Percentiles rank a stretch among this genome's conserved stretches.
Conservation (phyloP, 1,140 invertebrate species). For the Diprion similis region DNA sequence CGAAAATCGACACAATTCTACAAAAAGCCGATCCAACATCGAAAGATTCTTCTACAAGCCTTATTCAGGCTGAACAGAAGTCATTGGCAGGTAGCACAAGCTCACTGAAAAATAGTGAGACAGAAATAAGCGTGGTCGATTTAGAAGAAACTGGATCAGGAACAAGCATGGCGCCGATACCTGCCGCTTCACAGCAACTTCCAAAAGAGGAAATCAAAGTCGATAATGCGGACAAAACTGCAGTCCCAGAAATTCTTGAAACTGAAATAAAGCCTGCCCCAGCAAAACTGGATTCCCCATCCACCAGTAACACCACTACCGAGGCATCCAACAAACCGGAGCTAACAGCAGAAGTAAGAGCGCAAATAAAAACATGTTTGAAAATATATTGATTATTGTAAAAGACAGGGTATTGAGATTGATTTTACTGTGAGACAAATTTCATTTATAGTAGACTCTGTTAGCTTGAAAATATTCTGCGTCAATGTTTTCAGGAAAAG, state of each 20-base stretch:
- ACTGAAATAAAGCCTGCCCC: conserved; percentile 32
- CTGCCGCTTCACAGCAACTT: conserved; percentile 28
- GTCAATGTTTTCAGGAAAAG: conserved; percentile 46
- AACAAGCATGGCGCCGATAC: conserved; percentile 40
- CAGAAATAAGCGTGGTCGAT: conserved; percentile 15
- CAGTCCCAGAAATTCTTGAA: conserved; percentile 11
- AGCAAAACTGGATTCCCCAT: conserved; percentile 46
- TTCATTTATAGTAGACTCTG: too few relatives aligned
- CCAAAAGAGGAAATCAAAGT: conserved; percentile 5
- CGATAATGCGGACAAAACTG: neutral
- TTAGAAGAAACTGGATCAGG: conserved; percentile 39
- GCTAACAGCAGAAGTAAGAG: conserved; percentile 28
- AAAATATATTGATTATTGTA: too few relatives aligned
- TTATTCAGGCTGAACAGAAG: conserved; percentile 46
- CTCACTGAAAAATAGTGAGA: conserved; percentile 9
- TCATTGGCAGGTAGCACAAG: conserved; percentile 2
- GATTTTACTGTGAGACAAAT: too few relatives aligned
- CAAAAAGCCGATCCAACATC: conserved; percentile 43
- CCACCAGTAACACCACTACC: conserved; percentile 17
- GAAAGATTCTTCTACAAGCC: conserved; percentile 37
- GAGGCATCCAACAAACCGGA: conserved; percentile 18
- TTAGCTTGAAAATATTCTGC: neutral
- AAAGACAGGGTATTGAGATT: too few relatives aligned
- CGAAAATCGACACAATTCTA: conserved; percentile 64
- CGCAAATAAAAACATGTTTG: conserved; percentile 52